Base-by-base conservation (phyloP, 2,797 vertebrate species). In the Macroramphosus scolopax region DNA sequence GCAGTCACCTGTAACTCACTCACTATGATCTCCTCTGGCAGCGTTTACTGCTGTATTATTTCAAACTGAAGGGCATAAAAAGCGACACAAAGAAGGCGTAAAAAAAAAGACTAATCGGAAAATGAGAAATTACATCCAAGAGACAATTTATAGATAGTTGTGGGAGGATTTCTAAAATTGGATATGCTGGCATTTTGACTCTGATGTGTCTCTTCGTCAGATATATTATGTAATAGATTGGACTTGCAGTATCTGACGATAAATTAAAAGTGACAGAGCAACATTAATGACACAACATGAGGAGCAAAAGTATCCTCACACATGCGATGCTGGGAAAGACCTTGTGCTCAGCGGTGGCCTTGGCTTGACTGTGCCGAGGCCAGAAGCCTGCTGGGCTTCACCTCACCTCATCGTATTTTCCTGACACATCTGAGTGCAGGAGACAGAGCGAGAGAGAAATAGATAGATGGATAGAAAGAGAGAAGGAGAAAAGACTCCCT, bases 391-490 rank as follows among this genome's bases (percentile, higher is more conserved):
- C 51, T 66, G 64, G 42, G 49, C 37, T 49, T 6, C 22, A 6
- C 46, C 40, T 77, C 51, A 31, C 63, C 57, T 51, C 36, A 41
- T 42, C 44, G 50, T 29, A 42, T 55, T 32, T 53, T 34, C 42
- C 48, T 66, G 51, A 65, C 76, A 60, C 46, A 20, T 65, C 51
- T 52, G 45, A 64, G 41, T 56, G 42, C 11, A 57, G 53, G 37
- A 54, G 57, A 40, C 0, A 8, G 14, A 17, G 28, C 4, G n/a
- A 34, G 35, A 13, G 42, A 26, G 29, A 48, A 30, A 43, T 5
- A 24, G n/a, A 29, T 22, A 17, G 6, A 22, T 22, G 6, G 6
- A 42, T 7, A 9, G 31, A 31, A 11, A 20, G 26, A 12, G 32
- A 25, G 18, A 32, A 5, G 20, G 30, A 51, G 30, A 31, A 52